A percentile compares a stretch with the other conserved stretches of the same genome.
Conservation (phyloP, 2,797 vertebrate species). For the Anomalospiza imberbis region DNA sequence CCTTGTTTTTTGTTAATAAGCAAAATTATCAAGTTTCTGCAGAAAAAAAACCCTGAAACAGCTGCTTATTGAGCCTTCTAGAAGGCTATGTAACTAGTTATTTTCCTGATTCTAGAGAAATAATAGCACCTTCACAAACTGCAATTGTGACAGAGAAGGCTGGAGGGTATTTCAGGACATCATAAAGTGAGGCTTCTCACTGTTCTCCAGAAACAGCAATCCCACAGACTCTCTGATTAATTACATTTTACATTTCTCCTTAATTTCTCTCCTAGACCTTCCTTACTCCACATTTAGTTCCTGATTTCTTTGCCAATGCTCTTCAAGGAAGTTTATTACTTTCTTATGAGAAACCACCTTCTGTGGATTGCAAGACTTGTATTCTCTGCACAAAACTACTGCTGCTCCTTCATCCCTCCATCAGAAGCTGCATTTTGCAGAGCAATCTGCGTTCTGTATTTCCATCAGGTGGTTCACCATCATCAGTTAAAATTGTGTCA, state of each 20-base stretch:
- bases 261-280: not conserved
- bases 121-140: not conserved
- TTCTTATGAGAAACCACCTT: not conserved
- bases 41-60: rapidly evolving
- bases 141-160: not conserved
- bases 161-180: not conserved
- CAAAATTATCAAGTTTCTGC: not conserved
- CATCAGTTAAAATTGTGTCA: not conserved
- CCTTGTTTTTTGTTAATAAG: not conserved
- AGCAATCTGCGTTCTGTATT: not conserved
- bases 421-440: not conserved
- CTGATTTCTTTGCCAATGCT: not conserved
- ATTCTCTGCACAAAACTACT: not conserved
- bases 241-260: not conserved
- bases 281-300: not conserved
- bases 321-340: not conserved
- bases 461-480: not conserved
- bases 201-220: not conserved
- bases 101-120: not conserved
- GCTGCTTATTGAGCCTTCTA: not conserved
- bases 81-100: not conserved
- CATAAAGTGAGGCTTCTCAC: not conserved
- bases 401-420: not conserved
- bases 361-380: not conserved
- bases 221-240: not conserved